Conservation (phyloP, 2,888 invertebrate species). For the Lathronympha strigana region DNA sequence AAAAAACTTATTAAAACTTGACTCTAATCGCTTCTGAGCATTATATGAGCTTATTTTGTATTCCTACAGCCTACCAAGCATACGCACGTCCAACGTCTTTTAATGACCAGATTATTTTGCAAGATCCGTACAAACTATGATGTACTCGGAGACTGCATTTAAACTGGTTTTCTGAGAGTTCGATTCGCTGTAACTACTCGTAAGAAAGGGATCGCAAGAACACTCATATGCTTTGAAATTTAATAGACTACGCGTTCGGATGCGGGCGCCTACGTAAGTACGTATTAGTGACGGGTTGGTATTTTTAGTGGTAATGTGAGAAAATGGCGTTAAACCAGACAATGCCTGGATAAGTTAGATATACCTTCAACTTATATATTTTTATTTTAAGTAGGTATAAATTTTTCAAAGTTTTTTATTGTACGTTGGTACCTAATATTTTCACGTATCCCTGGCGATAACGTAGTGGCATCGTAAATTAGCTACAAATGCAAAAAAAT, state of each 20-base stretch:
- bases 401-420: no score
- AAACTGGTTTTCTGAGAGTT: neutral
- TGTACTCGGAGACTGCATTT: neutral
- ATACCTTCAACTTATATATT: no score
- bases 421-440: no score
- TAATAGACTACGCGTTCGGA: constrained; percentile 31
- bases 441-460: no score
- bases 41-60: constrained; percentile 1
- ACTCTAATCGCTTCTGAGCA: constrained; percentile 5
- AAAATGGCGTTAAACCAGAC: constrained; percentile 9
- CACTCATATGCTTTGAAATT: constrained; percentile 29
- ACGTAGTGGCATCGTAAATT: no score
- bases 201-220: neutral
- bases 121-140: neutral
- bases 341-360: no score
- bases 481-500: no score
- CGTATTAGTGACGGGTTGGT: constrained; percentile 22
- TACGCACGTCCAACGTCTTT: neutral
- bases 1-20: constrained; percentile 9
- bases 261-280: constrained; percentile 9
- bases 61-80: neutral
- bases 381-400: no score
- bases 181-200: neutral
- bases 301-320: constrained; percentile 11
- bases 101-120: neutral